Base-by-base conservation (phyloP, 2,797 vertebrate species). In the Muraenolepis orangiensis region DNA sequence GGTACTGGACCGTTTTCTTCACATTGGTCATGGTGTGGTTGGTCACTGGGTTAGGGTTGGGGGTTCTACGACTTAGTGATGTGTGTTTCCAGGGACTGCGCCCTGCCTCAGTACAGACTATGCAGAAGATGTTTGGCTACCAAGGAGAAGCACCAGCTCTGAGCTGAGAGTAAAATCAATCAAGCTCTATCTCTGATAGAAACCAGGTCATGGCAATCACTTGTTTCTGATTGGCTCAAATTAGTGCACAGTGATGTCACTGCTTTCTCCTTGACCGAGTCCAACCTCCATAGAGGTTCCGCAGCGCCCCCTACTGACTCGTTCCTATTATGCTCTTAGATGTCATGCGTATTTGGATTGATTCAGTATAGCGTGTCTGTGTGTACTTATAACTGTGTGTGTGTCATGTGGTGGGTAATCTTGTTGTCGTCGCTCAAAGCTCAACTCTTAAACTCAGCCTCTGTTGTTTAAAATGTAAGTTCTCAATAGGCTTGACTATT, bases 101-200 rank as follows among this genome's bases (percentile, higher is more conserved):
- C 4, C 20, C 3, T 51, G 18, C 20, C 12, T 14, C 4, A 16
- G 40, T 16, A 51, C 20, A 57, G 51, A 11, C 36, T 26, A 6
- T 7, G 38, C 38, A 7, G 2, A 61, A 51, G 20, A 61, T 61
- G 51, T 61, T 1, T 20, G 5, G n/a, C 51, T 61, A 10, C 51
- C n/a, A 61, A 51, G 20, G 23, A 51, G 14, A 51, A 23, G 20
- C 11, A 23, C n/a, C 46, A 20, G 18, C 51, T 57, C 51, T 23
- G 51, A 57, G 51, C 51, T n/a, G 51, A 46, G 42, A 23, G 51
- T 64, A 73, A 20, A 77, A 64, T 77, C 57, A 26, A 32, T 36
- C 14, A 26, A 74, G 12, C 20, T 32, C 18, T 72, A n/a, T 64
- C 32, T 29, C 14, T 26, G 57, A 10, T 64, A n/a, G 57, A 26